Evolutionary conservation across 23 tunicate species (phyloP).

Genomic region (Phallusia fumigata): DNA sequence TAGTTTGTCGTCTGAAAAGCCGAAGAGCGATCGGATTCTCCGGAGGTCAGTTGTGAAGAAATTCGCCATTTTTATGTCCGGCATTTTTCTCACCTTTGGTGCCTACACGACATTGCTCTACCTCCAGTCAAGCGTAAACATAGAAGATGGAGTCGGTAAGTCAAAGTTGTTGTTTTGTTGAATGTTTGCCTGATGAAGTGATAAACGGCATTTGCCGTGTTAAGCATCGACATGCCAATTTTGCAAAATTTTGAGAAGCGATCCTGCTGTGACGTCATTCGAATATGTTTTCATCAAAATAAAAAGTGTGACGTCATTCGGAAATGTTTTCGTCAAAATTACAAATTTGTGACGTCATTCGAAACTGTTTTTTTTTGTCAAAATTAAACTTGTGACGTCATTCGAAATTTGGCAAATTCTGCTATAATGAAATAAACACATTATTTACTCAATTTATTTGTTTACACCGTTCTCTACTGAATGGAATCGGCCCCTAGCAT

Average conservation of each 20-base stretch:
- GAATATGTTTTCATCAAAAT: background rate
- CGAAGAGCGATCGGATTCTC: background rate
- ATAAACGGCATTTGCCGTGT: no score
- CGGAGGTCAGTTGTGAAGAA: background rate
- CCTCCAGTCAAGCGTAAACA: conserved; percentile 10
- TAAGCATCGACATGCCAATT: no score
- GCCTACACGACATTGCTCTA: conserved; percentile 1
- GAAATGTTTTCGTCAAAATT: background rate
- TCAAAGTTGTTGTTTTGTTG: no score
- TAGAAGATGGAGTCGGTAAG: background rate
- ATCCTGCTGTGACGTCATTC: no score
- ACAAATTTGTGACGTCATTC: background rate
- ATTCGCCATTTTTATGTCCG: conserved; percentile 6
- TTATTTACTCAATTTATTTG: no score
- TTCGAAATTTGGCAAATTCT: no score
- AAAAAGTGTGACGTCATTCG: no score
- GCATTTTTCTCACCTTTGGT: background rate
- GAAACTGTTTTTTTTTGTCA: background rate
- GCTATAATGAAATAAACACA: no score
- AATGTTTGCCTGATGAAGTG: no score
- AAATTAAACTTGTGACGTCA: background rate
- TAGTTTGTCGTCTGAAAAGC: background rate
- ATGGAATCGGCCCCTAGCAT: no score
- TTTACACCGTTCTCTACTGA: no score
- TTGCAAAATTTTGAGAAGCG: no score